A percentile compares a stretch with the other conserved stretches of the same genome.
These are phyloP conservation scores for Phragmatobia fuliginosa DNA, from an alignment of 2,888 invertebrate species.

Conservation along the genomic window DNA sequence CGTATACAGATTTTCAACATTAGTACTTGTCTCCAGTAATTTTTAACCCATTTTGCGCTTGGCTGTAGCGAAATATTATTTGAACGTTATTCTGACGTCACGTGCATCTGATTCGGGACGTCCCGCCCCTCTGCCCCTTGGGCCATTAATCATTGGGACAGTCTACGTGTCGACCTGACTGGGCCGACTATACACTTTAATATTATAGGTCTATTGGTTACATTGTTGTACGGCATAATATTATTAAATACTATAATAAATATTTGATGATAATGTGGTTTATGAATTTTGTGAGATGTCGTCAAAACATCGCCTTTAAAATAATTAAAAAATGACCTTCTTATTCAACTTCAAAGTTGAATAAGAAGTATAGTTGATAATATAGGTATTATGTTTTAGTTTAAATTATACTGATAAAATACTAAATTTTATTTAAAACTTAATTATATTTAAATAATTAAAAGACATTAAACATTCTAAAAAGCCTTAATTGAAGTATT, in stretches of 20 bases:
- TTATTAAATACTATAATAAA: conserved; percentile 24
- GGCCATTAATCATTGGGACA: conserved; percentile 75
- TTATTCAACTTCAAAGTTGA: no score
- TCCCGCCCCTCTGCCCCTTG: conserved; percentile 61
- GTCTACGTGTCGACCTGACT: conserved; percentile 72
- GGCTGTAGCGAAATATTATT: conserved; percentile 68
- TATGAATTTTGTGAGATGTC: background rate
- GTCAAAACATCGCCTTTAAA: no score
- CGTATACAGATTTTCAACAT: conserved; percentile 45
- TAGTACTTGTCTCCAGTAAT: conserved; percentile 48
- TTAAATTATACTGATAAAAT: no score
- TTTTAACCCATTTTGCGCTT: conserved; percentile 54
- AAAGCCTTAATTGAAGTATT: background rate
- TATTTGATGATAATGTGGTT: no score
- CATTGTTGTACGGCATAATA: conserved; percentile 26
- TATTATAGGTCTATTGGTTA: conserved; percentile 31
- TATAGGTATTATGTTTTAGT: background rate
- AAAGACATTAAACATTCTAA: background rate
- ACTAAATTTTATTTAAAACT: no score
- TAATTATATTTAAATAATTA: background rate
- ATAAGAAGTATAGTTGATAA: no score
- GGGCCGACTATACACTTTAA: conserved; percentile 39
- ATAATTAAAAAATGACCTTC: no score
- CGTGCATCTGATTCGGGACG: conserved; percentile 79
- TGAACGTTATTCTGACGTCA: conserved; percentile 76